These are phyloP conservation scores for Staurois parvus DNA, from an alignment of 2,797 vertebrate genomes.

Conservation along the genomic window DNA sequence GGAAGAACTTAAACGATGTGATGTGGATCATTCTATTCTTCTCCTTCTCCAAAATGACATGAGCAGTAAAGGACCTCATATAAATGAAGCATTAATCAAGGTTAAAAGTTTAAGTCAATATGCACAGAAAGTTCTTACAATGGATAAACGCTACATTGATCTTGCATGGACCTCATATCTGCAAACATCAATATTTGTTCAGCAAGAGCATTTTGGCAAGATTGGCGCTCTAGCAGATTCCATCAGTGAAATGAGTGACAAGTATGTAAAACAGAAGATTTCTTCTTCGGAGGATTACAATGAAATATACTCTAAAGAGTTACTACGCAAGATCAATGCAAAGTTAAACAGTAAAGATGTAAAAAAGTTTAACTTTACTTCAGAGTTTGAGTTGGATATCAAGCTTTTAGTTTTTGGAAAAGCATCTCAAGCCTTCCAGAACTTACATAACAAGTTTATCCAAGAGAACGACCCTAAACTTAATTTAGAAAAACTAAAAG, in stretches of 20 bases:
- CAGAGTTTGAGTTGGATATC: conserved; percentile 76
- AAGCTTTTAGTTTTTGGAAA: conserved; percentile 74
- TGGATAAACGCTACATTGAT: too few relatives aligned
- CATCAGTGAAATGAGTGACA: conserved; percentile 70
- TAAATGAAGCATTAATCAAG: conserved; percentile 70
- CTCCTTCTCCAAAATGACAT: conserved; percentile 74
- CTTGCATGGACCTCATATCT: too few relatives aligned
- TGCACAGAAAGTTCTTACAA: background rate
- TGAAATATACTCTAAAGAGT: conserved; percentile 73
- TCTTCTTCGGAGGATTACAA: conserved; percentile 71
- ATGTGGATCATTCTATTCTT: conserved; percentile 71
- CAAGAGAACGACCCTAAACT: conserved; percentile 68
- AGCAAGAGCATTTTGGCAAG: background rate
- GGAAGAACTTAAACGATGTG: conserved; percentile 63
- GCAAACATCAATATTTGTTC: too few relatives aligned
- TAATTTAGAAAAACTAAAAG: conserved; percentile 68
- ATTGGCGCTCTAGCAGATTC: background rate
- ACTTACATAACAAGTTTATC: conserved; percentile 70
- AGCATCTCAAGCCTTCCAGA: conserved; percentile 75
- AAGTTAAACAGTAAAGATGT: conserved; percentile 60
- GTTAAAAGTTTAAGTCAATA: conserved; percentile 61
- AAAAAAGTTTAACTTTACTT: conserved; percentile 66
- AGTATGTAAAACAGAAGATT: conserved; percentile 69
- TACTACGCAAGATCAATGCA: conserved; percentile 74
- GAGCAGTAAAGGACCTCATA: conserved; percentile 67